Percentiles rank a stretch among this genome's conserved stretches.
These are phyloP conservation scores for Phengaris alcon DNA, from an alignment of 2,888 invertebrate species.

Conservation along the genomic window DNA sequence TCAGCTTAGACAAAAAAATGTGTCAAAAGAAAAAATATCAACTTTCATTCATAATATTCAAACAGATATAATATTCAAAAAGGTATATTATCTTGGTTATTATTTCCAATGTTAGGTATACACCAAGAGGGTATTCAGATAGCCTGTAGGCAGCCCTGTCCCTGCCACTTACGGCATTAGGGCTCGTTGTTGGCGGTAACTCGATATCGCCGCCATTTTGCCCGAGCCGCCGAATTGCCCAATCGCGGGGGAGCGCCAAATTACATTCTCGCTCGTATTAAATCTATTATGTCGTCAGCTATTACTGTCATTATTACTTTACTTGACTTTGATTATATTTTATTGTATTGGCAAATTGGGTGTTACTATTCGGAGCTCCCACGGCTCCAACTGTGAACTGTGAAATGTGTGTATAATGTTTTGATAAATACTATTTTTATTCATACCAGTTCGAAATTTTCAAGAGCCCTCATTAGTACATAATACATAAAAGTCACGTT, in stretches of 20 bases:
- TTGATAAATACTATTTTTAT: neutral
- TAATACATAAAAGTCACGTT: no score
- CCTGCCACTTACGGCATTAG: conserved; percentile 55
- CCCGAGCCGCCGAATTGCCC: conserved; percentile 41
- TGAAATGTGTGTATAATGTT: neutral
- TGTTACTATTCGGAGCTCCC: neutral
- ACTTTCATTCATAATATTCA: no score
- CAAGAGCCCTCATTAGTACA: neutral
- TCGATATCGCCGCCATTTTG: conserved; percentile 59
- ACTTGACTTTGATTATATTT: neutral
- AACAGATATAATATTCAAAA: no score
- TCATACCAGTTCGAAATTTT: neutral
- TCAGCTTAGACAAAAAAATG: no score
- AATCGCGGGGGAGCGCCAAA: conserved; percentile 37
- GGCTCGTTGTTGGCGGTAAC: conserved; percentile 60
- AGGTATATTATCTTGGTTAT: no score
- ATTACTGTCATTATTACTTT: neutral
- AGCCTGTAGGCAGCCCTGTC: conserved; percentile 43
- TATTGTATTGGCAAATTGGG: neutral
- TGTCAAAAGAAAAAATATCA: no score
- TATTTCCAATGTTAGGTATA: no score
- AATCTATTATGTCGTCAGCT: neutral
- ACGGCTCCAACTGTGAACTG: neutral
- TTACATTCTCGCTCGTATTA: conserved; percentile 14
- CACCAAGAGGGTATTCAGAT: neutral